Evolutionary conservation across 2,888 invertebrate genomes (phyloP), one percentile per base, ranked within the genome.

Genomic region (Drosophila kambysellisi): DNA sequence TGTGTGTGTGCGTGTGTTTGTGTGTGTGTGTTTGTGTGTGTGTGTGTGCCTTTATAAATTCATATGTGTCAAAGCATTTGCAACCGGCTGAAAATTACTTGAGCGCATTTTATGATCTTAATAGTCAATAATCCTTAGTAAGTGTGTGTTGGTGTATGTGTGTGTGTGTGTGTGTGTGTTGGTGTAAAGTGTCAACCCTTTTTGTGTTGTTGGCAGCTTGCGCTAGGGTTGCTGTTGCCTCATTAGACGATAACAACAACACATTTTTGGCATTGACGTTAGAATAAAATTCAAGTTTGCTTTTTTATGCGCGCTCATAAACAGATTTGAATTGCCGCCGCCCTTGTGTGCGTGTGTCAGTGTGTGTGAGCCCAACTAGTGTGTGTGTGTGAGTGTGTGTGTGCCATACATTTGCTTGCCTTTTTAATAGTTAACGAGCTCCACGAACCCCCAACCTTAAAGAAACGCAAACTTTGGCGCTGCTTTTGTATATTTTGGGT

Each of bases 281-380:
- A 43, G 70, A 91, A 91, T 92, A 92, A 92, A 92, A 91, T 79
- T 85, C 79, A 83, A 85, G 84, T 90, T 91, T 91, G 57, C 32
- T 89, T 88, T 91, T 92, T 92, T 91, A 92, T 91, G 91, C 70
- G 72, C 75, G 91, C 91, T 83, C 92, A 89, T 92, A 92, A 92
- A 92, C 81, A 87, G 90, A 89, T 90, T 91, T 90, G 84, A 89
- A 91, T 91, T 90, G 86, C 83, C 73, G 30, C 32, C 53, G 12
- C 29, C 30, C 37, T 35, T 35, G 20, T 57, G 58, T 54, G 50
- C 25, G 50, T 29, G 56, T 29, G 17, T 43, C n/a, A 39, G 65
- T 29, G 54, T 52, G 50, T 54, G 60, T 66, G 46, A 20, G 58
- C 58, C 60, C 64, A 61, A 65, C 70, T 77, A 70, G 68, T 64